Conservation (phyloP, 2,113 vertebrate species). For the Urocolius indicus region DNA sequence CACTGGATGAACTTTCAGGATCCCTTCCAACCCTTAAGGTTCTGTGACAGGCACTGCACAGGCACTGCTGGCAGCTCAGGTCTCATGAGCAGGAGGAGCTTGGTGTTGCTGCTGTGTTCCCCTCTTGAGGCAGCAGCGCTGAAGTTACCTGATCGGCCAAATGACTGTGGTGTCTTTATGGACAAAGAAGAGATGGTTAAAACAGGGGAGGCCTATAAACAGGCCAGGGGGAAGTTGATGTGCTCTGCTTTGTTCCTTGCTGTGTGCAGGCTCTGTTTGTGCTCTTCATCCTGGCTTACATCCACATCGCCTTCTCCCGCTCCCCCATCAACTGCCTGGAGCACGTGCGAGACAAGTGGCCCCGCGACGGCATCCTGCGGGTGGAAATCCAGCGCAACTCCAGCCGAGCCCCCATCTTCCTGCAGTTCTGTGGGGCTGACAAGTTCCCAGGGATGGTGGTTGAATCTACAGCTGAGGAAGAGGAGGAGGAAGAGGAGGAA, state of each 20-base stretch:
- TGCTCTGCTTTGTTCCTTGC: background rate
- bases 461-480: conserved; percentile 76
- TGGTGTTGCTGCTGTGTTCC: background rate
- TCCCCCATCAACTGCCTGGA: conserved; percentile 96
- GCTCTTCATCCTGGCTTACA: conserved; percentile 97
- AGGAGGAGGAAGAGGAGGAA: conserved; percentile 91
- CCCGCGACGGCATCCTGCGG: conserved; percentile 90
- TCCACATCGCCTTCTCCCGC: conserved; percentile 97
- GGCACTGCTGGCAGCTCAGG: background rate
- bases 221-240: background rate
- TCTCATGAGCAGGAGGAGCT: background rate
- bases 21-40: too few relatives aligned
- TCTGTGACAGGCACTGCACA: rapidly evolving
- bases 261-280: conserved; percentile 89
- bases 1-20: too few relatives aligned
- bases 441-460: conserved; percentile 81
- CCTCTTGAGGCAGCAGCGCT: background rate
- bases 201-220: background rate
- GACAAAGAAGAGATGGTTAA: background rate
- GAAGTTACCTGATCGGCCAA: background rate
- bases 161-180: rapidly evolving
- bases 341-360: conserved; percentile 94
- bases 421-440: conserved; percentile 87
- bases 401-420: conserved; percentile 88
- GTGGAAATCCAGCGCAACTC: conserved; percentile 97